Evolutionary conservation across 2,888 invertebrate genomes (phyloP).

Genomic region (Apodemia duryi): DNA sequence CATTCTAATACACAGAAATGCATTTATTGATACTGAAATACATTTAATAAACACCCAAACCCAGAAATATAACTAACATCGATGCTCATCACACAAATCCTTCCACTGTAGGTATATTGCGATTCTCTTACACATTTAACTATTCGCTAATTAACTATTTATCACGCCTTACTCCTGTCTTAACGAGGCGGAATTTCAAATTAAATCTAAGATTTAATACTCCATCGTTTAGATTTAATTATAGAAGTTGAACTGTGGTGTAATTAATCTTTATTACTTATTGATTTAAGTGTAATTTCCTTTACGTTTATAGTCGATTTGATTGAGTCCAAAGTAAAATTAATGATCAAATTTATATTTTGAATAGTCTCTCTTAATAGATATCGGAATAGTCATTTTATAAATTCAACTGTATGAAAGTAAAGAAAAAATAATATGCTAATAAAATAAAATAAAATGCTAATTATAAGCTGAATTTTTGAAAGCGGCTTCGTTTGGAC

Average conservation of each 20-base stretch:
- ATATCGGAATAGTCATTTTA: neutral
- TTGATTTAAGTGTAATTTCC: neutral
- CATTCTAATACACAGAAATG: too few species aligned
- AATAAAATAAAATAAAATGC: too few species aligned
- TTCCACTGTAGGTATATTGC: neutral
- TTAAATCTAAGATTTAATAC: neutral
- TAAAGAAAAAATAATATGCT: too few species aligned
- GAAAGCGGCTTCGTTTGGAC: too few species aligned
- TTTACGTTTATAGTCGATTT: neutral
- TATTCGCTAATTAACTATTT: constrained; percentile 12
- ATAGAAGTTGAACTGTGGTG: neutral
- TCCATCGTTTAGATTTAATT: neutral
- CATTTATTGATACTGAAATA: too few species aligned
- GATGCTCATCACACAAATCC: neutral
- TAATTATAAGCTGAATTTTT: too few species aligned
- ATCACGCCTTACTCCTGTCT: neutral
- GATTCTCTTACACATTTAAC: neutral
- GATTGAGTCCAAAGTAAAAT: neutral
- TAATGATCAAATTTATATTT: constrained; percentile 1
- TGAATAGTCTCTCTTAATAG: neutral
- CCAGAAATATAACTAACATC: too few species aligned
- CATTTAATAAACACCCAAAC: too few species aligned
- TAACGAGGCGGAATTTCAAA: neutral
- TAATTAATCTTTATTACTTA: constrained; percentile 1
- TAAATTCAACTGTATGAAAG: neutral